Evolutionary conservation across 2,888 invertebrate genomes (phyloP).

Genomic region (Bibio marci): DNA sequence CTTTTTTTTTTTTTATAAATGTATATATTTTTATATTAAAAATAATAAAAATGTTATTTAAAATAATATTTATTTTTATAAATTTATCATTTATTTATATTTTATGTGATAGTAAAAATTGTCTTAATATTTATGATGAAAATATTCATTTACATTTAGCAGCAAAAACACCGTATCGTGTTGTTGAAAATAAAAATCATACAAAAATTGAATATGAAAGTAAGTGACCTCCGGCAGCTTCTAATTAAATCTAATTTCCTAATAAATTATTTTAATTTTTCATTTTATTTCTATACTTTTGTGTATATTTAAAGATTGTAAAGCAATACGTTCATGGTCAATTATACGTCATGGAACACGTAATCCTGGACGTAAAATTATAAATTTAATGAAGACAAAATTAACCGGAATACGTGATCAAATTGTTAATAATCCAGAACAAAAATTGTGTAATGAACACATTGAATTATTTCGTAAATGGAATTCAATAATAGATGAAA

Average conservation of each 20-base stretch:
- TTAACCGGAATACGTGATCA: conserved; percentile 35
- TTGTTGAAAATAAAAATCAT: conserved; percentile 45
- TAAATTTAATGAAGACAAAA: conserved; percentile 33
- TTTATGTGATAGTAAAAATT: too few species aligned
- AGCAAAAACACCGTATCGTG: conserved; percentile 57
- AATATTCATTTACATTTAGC: conserved; percentile 37
- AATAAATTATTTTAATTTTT: conserved; percentile 1
- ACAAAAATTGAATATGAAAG: conserved; percentile 39
- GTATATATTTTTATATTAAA: too few species aligned
- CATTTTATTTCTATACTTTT: neutral
- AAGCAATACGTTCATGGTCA: conserved; percentile 53
- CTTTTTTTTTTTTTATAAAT: too few species aligned
- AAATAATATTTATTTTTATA: too few species aligned
- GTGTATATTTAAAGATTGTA: conserved; percentile 42
- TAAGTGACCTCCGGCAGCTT: too few species aligned
- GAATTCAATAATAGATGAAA: conserved; percentile 33
- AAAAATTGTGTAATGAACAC: conserved; percentile 32
- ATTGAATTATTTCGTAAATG: conserved; percentile 35
- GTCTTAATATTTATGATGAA: conserved; percentile 6
- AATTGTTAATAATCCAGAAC: conserved; percentile 34
- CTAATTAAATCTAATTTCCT: conserved; percentile 5
- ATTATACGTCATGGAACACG: conserved; percentile 64
- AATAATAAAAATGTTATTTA: too few species aligned
- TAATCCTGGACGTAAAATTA: conserved; percentile 42
- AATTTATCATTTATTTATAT: too few species aligned